Base-by-base conservation (phyloP, 2,113 vertebrate species). In the Nicator chloris region DNA sequence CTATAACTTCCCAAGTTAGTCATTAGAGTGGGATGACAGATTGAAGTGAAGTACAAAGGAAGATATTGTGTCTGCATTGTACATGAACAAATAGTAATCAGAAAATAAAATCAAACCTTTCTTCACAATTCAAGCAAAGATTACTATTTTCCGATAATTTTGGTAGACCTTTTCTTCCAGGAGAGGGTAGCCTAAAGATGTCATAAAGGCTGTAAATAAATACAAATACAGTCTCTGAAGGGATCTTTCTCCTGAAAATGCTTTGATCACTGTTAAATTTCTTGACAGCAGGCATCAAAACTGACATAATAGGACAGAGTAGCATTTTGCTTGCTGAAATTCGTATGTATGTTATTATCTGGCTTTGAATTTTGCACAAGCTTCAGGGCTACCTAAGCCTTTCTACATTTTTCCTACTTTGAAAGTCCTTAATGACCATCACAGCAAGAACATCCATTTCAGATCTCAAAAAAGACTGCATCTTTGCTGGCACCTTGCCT, bases 381-480 rank as follows among this genome's bases (percentile, higher is more conserved):
- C 79, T 92, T 54, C 59, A 49, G 68, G 44, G 51, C 57, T 81
- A 30, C 61, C 45, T 70, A 47, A 86, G 23, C 33, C 51, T 86
- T 81, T 68, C 24, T 82, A 45, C 47, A 27, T 93, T 95, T 90
- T 92, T 80, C 54, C 45, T 91, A 20, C 66, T 92, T 80, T 88
- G 69, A 59, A 86, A 75, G 35, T 87, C 63, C 51, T 90, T 94
- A 90, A 94, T 8, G 24, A 86, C 79, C 75, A 71, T 88, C 88
- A 82, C 59, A 87, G 79, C 90, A 92, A 94, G 90, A 92, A 77
- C 24, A 63, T 91, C 85, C 64, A 90, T 94, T 97, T 94, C 78
- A 75, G 35, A 40, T 75, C 53, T 94, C 65, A 63, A 39, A 88
- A 94, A 88, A 86, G 56, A 39, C 64, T 78, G 51, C 40, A 44